Percentiles rank a stretch among this genome's conserved stretches.
Conservation (phyloP, 2,797 vertebrate species). For the Aeoliscus strigatus region DNA sequence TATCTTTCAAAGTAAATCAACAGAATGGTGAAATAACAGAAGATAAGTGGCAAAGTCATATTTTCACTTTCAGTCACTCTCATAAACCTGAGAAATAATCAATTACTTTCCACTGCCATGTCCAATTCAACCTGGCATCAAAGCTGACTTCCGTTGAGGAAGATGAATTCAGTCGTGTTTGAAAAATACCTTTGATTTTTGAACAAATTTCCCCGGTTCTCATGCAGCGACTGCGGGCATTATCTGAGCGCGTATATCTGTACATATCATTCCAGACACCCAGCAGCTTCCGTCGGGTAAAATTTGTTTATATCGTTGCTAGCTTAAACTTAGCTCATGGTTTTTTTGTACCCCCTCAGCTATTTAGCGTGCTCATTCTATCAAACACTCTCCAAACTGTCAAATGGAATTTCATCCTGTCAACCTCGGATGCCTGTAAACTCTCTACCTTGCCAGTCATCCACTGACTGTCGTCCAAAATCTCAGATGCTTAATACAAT, state of each 20-base stretch:
- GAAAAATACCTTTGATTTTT: conserved; percentile 36
- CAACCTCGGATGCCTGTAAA: conserved; percentile 26
- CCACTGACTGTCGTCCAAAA: conserved; percentile 8
- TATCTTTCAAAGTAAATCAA: conserved; percentile 43
- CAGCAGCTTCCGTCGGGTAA: conserved; percentile 25
- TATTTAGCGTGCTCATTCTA: conserved; percentile 40
- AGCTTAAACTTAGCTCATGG: conserved; percentile 16
- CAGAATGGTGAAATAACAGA: conserved; percentile 25
- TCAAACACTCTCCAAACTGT: conserved; percentile 35
- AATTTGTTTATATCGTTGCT: conserved; percentile 27
- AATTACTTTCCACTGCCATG: conserved; percentile 28
- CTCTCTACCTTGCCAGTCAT: conserved; percentile 12
- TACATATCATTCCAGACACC: conserved; percentile 12
- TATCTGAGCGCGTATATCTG: conserved; percentile 12
- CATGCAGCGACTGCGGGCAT: conserved; percentile 5
- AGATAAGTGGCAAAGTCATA: conserved; percentile 33
- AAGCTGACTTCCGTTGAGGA: conserved; percentile 24
- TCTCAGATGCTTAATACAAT: conserved; percentile 1
- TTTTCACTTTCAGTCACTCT: conserved; percentile 16
- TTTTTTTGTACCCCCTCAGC: conserved; percentile 8
- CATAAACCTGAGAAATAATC: conserved; percentile 40
- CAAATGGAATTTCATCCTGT: conserved; percentile 30
- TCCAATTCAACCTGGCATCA: conserved; percentile 36
- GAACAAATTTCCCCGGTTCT: conserved; percentile 1
- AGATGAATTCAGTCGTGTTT: conserved; percentile 18